Conservation (phyloP, 2,113 vertebrate genomes). For the Gymnocephalus cernua region DNA sequence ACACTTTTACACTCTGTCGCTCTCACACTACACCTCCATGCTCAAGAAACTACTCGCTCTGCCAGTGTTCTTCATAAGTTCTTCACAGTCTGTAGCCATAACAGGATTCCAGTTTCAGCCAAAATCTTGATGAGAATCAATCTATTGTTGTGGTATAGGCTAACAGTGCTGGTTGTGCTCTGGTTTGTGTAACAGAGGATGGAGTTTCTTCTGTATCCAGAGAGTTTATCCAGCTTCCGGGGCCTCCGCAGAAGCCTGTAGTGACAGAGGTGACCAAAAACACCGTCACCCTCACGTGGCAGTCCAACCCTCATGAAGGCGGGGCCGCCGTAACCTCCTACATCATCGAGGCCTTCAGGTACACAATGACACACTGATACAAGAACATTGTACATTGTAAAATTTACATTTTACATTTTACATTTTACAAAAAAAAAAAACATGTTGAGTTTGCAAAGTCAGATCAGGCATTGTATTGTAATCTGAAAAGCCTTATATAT, state of each 20-base stretch:
- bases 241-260: constrained; percentile 91
- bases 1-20: constrained; percentile 45
- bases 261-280: constrained; percentile 91
- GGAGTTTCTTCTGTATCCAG: constrained; percentile 75
- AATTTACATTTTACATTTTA: not conserved
- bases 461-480: not conserved
- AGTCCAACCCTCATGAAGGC: constrained; percentile 84
- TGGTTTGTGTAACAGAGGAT: constrained; percentile 74
- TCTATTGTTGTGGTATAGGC: not conserved
- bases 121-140: not conserved
- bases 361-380: constrained; percentile 10
- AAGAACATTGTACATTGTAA: not conserved
- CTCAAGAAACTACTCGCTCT: constrained; percentile 5
- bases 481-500: not conserved
- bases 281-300: constrained; percentile 93
- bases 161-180: not conserved
- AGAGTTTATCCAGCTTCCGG: constrained; percentile 86
- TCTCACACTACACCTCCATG: constrained; percentile 25
- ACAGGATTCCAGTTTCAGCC: not conserved
- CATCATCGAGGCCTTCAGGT: constrained; percentile 97
- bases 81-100: constrained; percentile 6
- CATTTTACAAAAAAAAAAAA: not conserved
- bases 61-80: constrained; percentile 11
- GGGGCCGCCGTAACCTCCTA: constrained; percentile 87
- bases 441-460: not conserved